Percentiles rank a stretch among this genome's conserved stretches.
Evolutionary conservation across 2,888 invertebrate genomes (phyloP).

Genomic region (Diplazon laetatorius): DNA sequence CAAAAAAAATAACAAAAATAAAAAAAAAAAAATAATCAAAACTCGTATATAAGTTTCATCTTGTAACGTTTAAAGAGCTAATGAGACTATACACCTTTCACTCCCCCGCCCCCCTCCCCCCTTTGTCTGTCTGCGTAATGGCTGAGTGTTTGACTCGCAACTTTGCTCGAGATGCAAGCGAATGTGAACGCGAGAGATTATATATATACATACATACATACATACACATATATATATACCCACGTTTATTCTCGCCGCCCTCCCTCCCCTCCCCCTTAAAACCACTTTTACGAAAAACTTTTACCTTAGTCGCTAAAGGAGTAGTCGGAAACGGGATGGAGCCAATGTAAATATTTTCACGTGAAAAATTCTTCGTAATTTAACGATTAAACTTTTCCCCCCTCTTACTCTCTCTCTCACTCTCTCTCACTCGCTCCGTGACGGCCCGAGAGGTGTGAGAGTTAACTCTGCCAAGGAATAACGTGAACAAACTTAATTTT

Average conservation of each 20-base stretch:
- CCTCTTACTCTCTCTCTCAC: too few relatives aligned
- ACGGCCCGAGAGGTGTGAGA: constrained; percentile 63
- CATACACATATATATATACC: too few relatives aligned
- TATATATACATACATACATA: too few relatives aligned
- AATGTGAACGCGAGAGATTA: constrained; percentile 50
- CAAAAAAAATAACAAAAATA: constrained; percentile 6
- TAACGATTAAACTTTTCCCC: constrained; percentile 65
- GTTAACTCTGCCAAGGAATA: constrained; percentile 45
- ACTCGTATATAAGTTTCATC: constrained; percentile 42
- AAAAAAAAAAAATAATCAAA: constrained; percentile 53
- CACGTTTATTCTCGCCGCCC: constrained; percentile 38
- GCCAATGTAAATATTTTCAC: constrained; percentile 65
- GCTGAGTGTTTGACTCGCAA: constrained; percentile 69
- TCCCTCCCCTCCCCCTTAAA: constrained; percentile 20
- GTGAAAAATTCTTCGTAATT: constrained; percentile 65
- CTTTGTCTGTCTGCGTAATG: constrained; percentile 69
- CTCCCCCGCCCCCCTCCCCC: too few relatives aligned
- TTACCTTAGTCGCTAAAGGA: constrained; percentile 66
- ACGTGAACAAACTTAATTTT: constrained; percentile 62
- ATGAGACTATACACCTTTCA: constrained; percentile 56
- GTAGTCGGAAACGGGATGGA: constrained; percentile 50
- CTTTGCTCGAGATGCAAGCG: constrained; percentile 65
- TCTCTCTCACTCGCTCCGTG: too few relatives aligned
- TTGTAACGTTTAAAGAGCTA: constrained; percentile 38
- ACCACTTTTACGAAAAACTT: constrained; percentile 62